Evolutionary conservation across 1,140 invertebrate genomes (phyloP).

Genomic region (Euwallacea fornicatus): DNA sequence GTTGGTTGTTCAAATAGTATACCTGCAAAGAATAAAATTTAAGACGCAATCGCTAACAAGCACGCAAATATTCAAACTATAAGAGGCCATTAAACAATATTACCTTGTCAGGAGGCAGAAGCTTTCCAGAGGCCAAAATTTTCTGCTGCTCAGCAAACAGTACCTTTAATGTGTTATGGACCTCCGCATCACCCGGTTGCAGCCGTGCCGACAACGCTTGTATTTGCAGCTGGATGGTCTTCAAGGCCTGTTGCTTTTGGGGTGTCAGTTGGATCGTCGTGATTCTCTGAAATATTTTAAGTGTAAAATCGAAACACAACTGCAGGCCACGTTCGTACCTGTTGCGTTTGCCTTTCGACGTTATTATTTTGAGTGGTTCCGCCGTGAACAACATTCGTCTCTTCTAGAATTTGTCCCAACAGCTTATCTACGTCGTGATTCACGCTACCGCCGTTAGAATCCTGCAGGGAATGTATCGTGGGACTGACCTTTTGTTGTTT

Average conservation of each 20-base stretch:
- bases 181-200: conserved; percentile 52
- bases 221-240: conserved; percentile 64
- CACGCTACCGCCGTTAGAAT: conserved; percentile 39
- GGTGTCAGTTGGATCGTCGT: conserved; percentile 60
- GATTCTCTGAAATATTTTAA: conserved; percentile 37
- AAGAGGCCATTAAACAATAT: neutral
- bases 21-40: conserved; percentile 23
- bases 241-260: conserved; percentile 62
- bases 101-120: conserved; percentile 59
- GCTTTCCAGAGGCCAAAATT: conserved; percentile 63
- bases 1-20: conserved; percentile 52
- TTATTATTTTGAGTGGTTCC: conserved; percentile 1
- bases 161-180: conserved; percentile 58
- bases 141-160: conserved; percentile 64
- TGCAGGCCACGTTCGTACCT: conserved; percentile 8
- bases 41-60: neutral
- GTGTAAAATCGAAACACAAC: neutral
- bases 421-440: conserved; percentile 56
- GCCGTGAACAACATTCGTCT: conserved; percentile 50
- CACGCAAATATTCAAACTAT: neutral
- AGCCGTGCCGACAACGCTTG: conserved; percentile 58
- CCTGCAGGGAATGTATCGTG: conserved; percentile 25
- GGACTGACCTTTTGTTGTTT: conserved; percentile 40
- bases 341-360: conserved; percentile 21
- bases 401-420: conserved; percentile 53